Evolutionary conservation across 2,113 vertebrate genomes (phyloP), one percentile per base, ranked within the genome.

Genomic region (Chauna torquata): DNA sequence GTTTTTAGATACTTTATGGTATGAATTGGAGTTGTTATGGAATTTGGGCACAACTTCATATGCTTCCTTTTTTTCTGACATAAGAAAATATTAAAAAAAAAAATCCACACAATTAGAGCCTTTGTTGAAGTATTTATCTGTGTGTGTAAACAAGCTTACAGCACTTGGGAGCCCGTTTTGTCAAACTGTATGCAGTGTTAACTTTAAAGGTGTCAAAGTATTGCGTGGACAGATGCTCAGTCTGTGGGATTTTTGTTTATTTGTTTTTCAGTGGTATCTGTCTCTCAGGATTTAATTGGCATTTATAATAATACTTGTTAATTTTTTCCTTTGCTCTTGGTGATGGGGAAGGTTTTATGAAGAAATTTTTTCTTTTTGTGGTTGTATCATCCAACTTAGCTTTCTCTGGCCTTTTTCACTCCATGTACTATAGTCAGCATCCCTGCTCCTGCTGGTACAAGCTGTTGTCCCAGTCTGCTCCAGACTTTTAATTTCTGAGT

Each of bases 381-480:
- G 4, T 62, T 81, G 28, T 49, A 44, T 89, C 13, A 75, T 91
- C 55, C 32, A 64, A 16, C n/a, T 92, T 81, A 84, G 3, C 25
- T 62, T 86, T 88, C 28, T 79, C 34, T 84, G 42, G 28, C 28
- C 57, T 82, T 24, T 82, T 50, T 80, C 22, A 22, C 74, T 94
- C 36, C 12, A 76, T 44, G 40, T 79, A 40, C 80, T 87, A 40
- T 8, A 47, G 47, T 77, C 87, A 90, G 8, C 52, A 42, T 79
- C 36, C 38, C 34, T 81, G 42, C 71, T 79, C 92, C 94, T 96
- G 94, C 95, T 96, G 95, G 30, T 80, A 57, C 94, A 97, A 96
- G 94, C 95, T 97, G 96, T 94, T 92, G 58, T 83, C 47, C 78
- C 84, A 86, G 78, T 82, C 89, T 96, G 96, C 89, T 97, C 44